Conservation (phyloP, 2,888 invertebrate genomes). For the Lapara coniferarum region DNA sequence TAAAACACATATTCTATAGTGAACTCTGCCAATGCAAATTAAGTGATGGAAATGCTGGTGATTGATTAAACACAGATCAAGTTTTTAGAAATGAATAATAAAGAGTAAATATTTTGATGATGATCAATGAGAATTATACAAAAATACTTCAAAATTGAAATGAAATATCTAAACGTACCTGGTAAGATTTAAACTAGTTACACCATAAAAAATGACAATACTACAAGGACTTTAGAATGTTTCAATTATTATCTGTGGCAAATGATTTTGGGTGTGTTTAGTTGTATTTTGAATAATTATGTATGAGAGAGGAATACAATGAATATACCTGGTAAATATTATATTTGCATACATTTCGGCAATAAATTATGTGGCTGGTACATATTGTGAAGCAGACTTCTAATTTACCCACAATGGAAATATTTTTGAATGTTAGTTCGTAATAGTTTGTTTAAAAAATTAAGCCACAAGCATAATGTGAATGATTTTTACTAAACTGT, state of each 20-base stretch:
- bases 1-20: neutral
- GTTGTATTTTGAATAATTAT: conserved; percentile 4
- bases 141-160: conserved; percentile 9
- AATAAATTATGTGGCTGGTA: conserved; percentile 1
- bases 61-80: neutral
- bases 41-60: neutral
- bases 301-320: conserved; percentile 8
- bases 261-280: conserved; percentile 13
- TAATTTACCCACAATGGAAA: neutral
- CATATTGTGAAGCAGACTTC: neutral
- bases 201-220: neutral
- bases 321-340: neutral
- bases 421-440: conserved; percentile 4
- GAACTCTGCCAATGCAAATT: neutral
- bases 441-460: neutral
- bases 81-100: neutral
- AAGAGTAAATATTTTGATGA: conserved; percentile 10
- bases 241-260: neutral
- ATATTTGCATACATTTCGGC: conserved; percentile 7
- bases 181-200: conserved; percentile 5
- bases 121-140: neutral
- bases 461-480: neutral
- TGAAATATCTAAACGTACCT: neutral
- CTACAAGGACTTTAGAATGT: conserved; percentile 24
- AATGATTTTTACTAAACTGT: neutral